Conservation (phyloP, 2,113 vertebrate genomes). For the Cynopterus brachyotis region DNA sequence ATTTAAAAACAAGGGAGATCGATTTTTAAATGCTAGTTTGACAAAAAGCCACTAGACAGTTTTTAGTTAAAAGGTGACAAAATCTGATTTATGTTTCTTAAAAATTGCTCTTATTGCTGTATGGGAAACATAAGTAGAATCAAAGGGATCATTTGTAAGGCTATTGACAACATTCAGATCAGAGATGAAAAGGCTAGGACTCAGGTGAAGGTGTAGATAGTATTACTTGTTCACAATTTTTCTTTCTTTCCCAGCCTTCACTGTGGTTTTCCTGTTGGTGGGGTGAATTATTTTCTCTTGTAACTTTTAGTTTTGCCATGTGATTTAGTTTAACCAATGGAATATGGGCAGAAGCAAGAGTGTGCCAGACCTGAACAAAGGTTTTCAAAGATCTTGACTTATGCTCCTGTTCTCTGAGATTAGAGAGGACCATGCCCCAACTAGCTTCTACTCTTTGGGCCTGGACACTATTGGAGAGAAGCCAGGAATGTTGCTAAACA, state of each 20-base stretch:
- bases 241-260: not conserved
- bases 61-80: not conserved
- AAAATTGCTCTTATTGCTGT: not conserved
- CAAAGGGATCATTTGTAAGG: not conserved
- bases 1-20: not conserved
- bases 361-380: not conserved
- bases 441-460: not conserved
- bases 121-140: not conserved
- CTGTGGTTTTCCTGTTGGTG: not conserved
- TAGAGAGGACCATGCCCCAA: not conserved
- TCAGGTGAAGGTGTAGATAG: not conserved
- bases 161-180: not conserved
- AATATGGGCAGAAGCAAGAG: not conserved
- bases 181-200: not conserved
- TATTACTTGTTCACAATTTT: not conserved
- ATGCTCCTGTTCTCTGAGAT: not conserved
- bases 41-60: not conserved
- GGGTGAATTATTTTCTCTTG: not conserved
- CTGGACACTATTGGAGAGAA: not conserved
- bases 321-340: not conserved
- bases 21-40: not conserved
- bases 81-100: not conserved
- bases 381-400: not conserved
- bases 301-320: not conserved
- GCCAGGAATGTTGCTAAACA: not conserved